These are phyloP conservation scores for Cheilosia impressa DNA, from an alignment of 2,888 invertebrate species.

Conservation along the genomic window DNA sequence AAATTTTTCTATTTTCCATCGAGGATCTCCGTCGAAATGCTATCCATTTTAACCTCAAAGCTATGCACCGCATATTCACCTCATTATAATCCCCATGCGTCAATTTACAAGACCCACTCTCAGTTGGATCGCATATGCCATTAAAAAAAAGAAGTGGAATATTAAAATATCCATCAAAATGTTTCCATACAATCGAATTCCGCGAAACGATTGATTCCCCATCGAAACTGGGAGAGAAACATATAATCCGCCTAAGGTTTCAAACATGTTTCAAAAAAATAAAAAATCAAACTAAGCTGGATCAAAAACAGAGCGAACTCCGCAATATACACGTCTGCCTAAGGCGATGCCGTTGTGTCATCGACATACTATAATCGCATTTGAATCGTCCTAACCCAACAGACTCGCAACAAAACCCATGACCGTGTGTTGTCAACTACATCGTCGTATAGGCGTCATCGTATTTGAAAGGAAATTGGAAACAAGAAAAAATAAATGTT, in stretches of 20 bases:
- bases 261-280: constrained; percentile 4
- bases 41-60: too few relatives aligned
- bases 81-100: neutral
- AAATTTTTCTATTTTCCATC: too few relatives aligned
- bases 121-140: neutral
- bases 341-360: constrained; percentile 56
- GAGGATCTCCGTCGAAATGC: too few relatives aligned
- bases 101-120: neutral
- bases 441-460: constrained; percentile 21
- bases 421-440: constrained; percentile 26
- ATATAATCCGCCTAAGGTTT: constrained; percentile 43
- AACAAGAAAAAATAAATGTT: constrained; percentile 45
- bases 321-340: constrained; percentile 36
- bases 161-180: too few relatives aligned
- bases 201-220: neutral
- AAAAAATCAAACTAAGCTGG: neutral
- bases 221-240: neutral
- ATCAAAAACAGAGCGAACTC: neutral
- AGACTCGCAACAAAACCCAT: constrained; percentile 38
- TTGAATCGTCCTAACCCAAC: constrained; percentile 57
- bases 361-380: constrained; percentile 56
- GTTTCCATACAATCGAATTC: too few relatives aligned
- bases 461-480: constrained; percentile 52
- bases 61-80: too few relatives aligned
- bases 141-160: too few relatives aligned